phyloP scores from a whole-genome alignment of 2,888 invertebrate genomes.

The Gibbula magus region DNA sequence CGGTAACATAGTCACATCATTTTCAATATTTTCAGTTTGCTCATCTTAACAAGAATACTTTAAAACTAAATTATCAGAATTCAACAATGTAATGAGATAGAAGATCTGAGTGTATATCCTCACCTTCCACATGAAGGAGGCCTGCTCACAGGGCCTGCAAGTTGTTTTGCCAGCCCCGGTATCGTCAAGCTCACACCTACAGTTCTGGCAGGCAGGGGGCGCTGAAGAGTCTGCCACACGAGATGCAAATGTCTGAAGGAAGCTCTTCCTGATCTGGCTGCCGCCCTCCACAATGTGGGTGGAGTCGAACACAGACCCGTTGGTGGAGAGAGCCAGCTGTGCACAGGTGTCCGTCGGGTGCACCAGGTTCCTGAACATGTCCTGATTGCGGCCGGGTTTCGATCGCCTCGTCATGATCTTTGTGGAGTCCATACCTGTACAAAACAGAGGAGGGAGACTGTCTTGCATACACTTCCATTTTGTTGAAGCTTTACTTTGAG shows the following conservation, averaged over 20 bases:
- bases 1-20: too few relatives aligned
- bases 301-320: conserved; percentile 82
- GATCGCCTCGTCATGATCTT: conserved; percentile 88
- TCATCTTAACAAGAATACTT: too few relatives aligned
- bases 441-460: background rate
- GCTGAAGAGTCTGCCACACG: conserved; percentile 68
- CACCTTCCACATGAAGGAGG: conserved; percentile 41
- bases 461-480: too few relatives aligned
- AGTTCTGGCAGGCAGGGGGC: conserved; percentile 75
- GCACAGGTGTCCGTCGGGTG: conserved; percentile 78
- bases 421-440: conserved; percentile 53
- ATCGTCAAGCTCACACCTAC: conserved; percentile 75
- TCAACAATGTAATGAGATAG: too few relatives aligned
- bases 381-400: conserved; percentile 80
- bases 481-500: background rate
- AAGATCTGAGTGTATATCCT: conserved; percentile 20
- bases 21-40: too few relatives aligned
- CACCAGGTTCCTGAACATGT: conserved; percentile 77
- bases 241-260: conserved; percentile 71
- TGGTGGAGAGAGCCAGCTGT: conserved; percentile 81
- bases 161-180: conserved; percentile 73
- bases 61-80: too few relatives aligned
- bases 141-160: conserved; percentile 67
- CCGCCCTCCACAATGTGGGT: conserved; percentile 63
- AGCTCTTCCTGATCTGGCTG: conserved; percentile 64